phyloP scores from a whole-genome alignment of 2,113 vertebrate species.

The Chloebia gouldiae region DNA sequence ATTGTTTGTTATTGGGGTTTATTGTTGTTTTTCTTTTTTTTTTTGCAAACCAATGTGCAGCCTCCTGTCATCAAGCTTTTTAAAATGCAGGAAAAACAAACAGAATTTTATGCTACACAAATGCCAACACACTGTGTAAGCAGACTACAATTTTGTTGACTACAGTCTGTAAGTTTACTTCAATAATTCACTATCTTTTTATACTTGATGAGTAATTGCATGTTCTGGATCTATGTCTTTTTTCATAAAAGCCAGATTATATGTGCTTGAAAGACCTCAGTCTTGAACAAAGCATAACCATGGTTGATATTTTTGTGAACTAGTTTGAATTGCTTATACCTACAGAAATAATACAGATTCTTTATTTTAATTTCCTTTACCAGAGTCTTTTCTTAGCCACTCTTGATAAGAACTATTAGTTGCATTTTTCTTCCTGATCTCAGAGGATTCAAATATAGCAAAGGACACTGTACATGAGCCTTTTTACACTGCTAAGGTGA shows the following conservation, averaged over 20 bases:
- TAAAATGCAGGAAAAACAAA: not conserved
- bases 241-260: not conserved
- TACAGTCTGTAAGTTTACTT: not conserved
- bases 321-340: not conserved
- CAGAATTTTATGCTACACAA: not conserved
- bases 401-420: not conserved
- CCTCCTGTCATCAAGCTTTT: not conserved
- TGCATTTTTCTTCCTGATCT: not conserved
- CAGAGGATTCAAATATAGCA: not conserved
- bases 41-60: not conserved
- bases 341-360: not conserved
- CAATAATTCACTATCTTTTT: not conserved
- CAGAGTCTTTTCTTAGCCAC: not conserved
- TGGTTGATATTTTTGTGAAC: not conserved
- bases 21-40: not conserved
- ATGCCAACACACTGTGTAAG: not conserved
- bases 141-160: not conserved
- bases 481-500: not conserved
- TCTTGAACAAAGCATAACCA: not conserved
- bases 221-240: not conserved
- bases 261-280: not conserved
- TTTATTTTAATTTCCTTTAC: not conserved
- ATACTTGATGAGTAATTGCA: not conserved
- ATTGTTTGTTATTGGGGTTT: not conserved
- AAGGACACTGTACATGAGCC: not conserved